Evolutionary conservation across 2,797 vertebrate species (phyloP).

Genomic region (Phrynocephalus vlangalii): DNA sequence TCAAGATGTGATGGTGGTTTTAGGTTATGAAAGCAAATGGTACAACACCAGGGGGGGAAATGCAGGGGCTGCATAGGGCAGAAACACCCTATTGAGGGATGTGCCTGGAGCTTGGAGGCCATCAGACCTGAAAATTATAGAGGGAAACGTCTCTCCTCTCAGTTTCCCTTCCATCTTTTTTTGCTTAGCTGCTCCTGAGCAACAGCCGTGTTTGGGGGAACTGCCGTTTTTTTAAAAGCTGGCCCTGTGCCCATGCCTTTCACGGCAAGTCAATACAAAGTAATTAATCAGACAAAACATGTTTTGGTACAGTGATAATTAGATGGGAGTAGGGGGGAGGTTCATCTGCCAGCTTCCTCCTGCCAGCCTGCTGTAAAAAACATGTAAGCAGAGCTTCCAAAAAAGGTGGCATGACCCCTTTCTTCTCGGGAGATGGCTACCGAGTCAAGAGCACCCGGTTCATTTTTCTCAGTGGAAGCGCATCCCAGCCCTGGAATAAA

Average conservation of each 20-base stretch:
- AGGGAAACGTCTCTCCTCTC: too few species aligned
- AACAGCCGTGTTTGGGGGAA: not conserved
- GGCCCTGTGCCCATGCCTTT: not conserved
- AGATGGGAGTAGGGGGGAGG: not conserved
- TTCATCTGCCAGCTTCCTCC: not conserved
- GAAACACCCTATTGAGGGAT: not conserved
- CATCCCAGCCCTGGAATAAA: constrained; percentile 7
- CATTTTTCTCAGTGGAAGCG: not conserved
- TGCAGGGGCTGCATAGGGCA: not conserved
- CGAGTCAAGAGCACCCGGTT: fast-evolving
- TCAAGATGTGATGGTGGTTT: not conserved
- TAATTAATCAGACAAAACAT: not conserved
- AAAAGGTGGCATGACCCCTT: not conserved
- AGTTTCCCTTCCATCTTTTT: not conserved
- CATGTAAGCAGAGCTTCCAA: not conserved
- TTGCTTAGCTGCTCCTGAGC: not conserved
- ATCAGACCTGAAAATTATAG: not conserved
- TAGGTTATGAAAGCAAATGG: not conserved
- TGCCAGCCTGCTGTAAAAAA: not conserved
- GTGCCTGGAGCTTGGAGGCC: not conserved
- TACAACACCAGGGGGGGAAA: not conserved
- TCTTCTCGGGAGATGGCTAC: too few species aligned
- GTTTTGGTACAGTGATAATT: not conserved
- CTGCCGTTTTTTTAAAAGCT: not conserved
- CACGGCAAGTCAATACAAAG: not conserved